Conservation (phyloP, 2,888 invertebrate genomes). For the Acanthosoma haemorrhoidale region DNA sequence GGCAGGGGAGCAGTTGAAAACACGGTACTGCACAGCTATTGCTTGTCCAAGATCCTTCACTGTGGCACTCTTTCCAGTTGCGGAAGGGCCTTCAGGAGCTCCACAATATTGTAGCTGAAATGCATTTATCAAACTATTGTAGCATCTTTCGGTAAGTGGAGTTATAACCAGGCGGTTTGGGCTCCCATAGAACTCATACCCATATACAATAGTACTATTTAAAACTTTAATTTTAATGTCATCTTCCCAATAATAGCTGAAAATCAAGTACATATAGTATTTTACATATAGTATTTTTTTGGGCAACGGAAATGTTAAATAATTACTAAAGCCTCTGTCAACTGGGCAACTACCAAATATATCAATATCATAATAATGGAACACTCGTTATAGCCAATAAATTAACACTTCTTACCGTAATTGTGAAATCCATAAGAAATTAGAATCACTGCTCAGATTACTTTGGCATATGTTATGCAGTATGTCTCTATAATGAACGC, state of each 20-base stretch:
- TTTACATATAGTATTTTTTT: background rate
- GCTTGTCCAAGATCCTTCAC: conserved; percentile 90
- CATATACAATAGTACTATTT: conserved; percentile 71
- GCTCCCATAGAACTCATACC: conserved; percentile 82
- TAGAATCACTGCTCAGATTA: conserved; percentile 62
- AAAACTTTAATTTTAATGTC: conserved; percentile 65
- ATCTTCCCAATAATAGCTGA: conserved; percentile 67
- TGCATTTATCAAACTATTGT: conserved; percentile 75
- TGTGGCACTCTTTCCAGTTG: conserved; percentile 86
- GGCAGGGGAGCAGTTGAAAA: conserved; percentile 83
- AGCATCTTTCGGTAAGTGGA: conserved; percentile 71
- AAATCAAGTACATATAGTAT: conserved; percentile 2
- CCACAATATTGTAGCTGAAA: conserved; percentile 78
- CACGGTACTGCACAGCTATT: conserved; percentile 81
- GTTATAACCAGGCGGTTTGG: conserved; percentile 69
- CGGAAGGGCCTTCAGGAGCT: conserved; percentile 79
- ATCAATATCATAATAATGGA: too few species aligned
- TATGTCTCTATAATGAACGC: conserved; percentile 80
- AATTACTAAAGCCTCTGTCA: background rate
- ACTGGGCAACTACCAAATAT: too few species aligned
- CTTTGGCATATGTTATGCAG: conserved; percentile 60
- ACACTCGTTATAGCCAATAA: background rate
- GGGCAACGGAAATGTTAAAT: background rate
- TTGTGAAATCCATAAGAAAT: conserved; percentile 82
- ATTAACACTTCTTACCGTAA: conserved; percentile 49